Base-by-base conservation (phyloP, 2,113 vertebrate genomes). In the Galbula dea region DNA sequence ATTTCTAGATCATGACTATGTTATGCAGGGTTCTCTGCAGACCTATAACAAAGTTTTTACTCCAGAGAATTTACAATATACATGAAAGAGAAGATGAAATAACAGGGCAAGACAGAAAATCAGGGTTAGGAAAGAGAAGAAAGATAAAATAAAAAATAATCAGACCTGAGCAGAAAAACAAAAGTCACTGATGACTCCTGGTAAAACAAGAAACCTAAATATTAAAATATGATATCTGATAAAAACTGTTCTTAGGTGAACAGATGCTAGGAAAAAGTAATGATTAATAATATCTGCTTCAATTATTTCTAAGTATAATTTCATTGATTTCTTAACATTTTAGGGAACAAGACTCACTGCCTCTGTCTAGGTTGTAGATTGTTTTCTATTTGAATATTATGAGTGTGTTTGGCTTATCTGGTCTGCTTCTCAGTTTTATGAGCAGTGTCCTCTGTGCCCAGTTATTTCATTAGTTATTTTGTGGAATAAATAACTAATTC, bases 41-140 rank as follows among this genome's bases (percentile, higher is more conserved):
- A 62, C 62, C 74, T 90, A 8, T 83, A 94, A 86, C 57, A 94
- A 90, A 86, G 72, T 26, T 57, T 87, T 91, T 61, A 67, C 90
- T 88, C 83, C 48, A 54, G 86, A 94, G 94, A 79, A 54, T 93
- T 84, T 93, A 45, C 66, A 87, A 66, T 65, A 74, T 73, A 89
- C 77, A 85, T 92, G 89, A 93, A 94, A 87, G 67, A 62, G 54
- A 57, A 88, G 14, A 86, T 54, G 57, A 90, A 95, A 93, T 78
- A 93, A 73, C 69, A 82, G 58, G 30, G 45, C 71, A 94, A 92
- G 61, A 32, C 32, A 88, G 77, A 71, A 74, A 86, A 61, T 82
- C 52, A 57, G 32, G 29, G 37, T 10, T 79, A 29, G 26, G n/a
- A 46, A 89, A 79, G 58, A 86, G 55, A 77, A 94, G n/a, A 17